A percentile compares a stretch with the other conserved stretches of the same genome.
Conservation (phyloP, 2,888 invertebrate genomes). For the Caenorhabditis sp. region DNA sequence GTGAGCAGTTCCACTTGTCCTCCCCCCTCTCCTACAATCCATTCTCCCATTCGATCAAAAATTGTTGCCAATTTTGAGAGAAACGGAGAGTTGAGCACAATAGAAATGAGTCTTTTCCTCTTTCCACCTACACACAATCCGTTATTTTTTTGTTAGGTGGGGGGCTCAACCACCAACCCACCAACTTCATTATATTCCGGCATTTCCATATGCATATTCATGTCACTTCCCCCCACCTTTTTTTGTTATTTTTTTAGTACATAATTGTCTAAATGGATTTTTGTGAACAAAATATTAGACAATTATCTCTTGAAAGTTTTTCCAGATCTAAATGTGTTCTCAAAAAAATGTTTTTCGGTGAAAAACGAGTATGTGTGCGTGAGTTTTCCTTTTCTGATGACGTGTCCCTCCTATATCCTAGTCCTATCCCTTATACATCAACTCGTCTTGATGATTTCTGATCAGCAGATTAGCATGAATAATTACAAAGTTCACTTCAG, state of each 20-base stretch:
- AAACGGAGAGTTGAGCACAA: conserved; percentile 39
- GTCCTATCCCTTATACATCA: background rate
- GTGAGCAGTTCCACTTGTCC: no score
- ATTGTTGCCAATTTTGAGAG: conserved; percentile 39
- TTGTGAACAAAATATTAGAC: no score
- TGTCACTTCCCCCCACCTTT: conserved; percentile 28
- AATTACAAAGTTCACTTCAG: conserved; percentile 31
- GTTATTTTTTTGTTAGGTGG: conserved; percentile 4
- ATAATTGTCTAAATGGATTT: no score
- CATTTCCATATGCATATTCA: conserved; percentile 27
- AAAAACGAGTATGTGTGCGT: no score
- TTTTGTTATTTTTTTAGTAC: no score
- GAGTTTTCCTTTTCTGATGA: conserved; percentile 3
- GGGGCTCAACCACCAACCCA: conserved; percentile 6
- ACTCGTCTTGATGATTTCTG: conserved; percentile 20
- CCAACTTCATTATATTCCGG: conserved; percentile 25
- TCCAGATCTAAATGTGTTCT: background rate
- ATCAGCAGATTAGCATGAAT: conserved; percentile 41
- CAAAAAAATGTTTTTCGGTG: background rate
- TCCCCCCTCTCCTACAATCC: background rate
- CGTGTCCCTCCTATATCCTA: background rate
- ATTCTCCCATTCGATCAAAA: no score
- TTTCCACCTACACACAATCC: conserved; percentile 32
- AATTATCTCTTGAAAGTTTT: no score
- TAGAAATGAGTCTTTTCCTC: conserved; percentile 14